Percentiles rank a stretch among this genome's conserved stretches.
These are phyloP conservation scores for Lasius platythorax DNA, from an alignment of 2,888 invertebrate species.

Conservation along the genomic window DNA sequence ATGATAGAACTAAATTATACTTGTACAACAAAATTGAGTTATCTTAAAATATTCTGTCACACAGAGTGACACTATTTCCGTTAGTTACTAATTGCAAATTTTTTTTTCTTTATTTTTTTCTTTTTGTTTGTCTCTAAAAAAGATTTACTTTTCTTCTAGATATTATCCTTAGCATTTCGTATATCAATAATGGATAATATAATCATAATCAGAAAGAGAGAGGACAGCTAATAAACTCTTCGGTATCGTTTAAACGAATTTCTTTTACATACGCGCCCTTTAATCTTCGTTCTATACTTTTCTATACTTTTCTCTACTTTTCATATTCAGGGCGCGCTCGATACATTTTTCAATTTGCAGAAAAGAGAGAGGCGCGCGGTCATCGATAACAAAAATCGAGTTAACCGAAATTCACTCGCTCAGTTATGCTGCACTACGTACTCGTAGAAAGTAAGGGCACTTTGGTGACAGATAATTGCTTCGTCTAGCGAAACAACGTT, in stretches of 20 bases:
- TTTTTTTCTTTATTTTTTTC: not conserved
- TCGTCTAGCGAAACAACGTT: constrained; percentile 72
- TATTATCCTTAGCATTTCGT: not conserved
- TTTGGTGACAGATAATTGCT: constrained; percentile 74
- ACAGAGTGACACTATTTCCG: not conserved
- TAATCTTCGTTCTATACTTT: constrained; percentile 24
- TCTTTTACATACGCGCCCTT: constrained; percentile 11
- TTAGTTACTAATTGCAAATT: not conserved
- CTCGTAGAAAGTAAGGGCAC: constrained; percentile 60
- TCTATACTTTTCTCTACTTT: not conserved
- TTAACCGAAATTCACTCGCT: constrained; percentile 65
- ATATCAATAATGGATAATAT: not conserved
- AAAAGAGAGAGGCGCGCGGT: constrained; percentile 11
- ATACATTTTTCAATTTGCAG: constrained; percentile 40
- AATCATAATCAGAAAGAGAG: not conserved
- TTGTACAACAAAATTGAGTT: constrained; percentile 10
- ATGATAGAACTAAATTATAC: not conserved
- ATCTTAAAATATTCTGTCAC: not conserved
- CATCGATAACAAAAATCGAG: constrained; percentile 68
- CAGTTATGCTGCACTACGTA: constrained; percentile 25
- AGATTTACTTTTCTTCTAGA: not conserved
- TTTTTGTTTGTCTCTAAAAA: not conserved
- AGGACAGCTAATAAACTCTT: not conserved
- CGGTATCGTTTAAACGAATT: constrained; percentile 1
- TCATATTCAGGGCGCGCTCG: constrained; percentile 31